Conservation (phyloP, 2,113 vertebrate species). For the Spheniscus mendiculus region DNA sequence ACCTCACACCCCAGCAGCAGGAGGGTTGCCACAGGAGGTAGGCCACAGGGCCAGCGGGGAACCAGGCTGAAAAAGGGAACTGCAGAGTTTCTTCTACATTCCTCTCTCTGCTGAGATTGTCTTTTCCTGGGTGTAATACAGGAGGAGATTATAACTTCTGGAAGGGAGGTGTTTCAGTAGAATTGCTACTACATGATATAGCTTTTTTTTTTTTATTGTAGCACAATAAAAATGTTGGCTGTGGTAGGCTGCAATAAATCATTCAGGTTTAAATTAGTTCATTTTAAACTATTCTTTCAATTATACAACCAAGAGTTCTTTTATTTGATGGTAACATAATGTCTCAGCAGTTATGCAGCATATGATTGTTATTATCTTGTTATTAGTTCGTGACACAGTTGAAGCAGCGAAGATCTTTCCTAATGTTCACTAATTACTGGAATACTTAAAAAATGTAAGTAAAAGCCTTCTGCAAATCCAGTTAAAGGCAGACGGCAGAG, state of each 20-base stretch:
- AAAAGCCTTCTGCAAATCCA: background rate
- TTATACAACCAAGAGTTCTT: slow-evolving; percentile 35
- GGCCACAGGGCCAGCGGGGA: background rate
- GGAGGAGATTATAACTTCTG: background rate
- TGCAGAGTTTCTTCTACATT: background rate
- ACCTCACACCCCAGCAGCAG: background rate
- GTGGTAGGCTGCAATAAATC: slow-evolving; percentile 22
- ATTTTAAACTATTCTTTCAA: background rate
- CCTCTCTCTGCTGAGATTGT: background rate
- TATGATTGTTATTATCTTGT: slow-evolving; percentile 48
- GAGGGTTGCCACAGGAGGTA: background rate
- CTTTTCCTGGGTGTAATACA: background rate
- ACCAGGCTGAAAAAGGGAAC: background rate
- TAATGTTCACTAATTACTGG: slow-evolving; percentile 12
- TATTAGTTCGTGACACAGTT: slow-evolving; percentile 32
- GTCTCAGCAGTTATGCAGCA: slow-evolving; percentile 15
- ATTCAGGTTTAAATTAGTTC: slow-evolving; percentile 24
- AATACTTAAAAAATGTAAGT: background rate
- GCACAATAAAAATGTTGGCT: background rate
- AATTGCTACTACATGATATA: background rate
- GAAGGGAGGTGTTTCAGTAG: background rate
- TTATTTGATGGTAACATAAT: slow-evolving; percentile 29
- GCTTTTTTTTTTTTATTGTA: background rate
- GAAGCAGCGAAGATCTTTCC: background rate
- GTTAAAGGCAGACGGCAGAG: background rate